phyloP scores from a whole-genome alignment of 1,140 invertebrate genomes.

The Akabosia matsudoensis region DNA sequence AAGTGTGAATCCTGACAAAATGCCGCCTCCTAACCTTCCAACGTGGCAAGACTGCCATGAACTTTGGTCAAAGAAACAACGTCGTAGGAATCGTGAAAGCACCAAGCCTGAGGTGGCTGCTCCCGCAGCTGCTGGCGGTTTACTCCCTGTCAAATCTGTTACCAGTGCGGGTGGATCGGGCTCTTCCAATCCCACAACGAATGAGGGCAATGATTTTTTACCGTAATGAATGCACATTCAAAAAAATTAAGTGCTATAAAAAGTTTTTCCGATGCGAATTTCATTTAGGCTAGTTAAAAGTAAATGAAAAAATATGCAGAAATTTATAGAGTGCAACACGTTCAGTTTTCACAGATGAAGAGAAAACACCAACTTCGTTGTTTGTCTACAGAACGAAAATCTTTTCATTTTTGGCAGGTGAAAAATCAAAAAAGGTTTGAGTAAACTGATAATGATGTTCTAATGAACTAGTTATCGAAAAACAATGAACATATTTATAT shows the following conservation, averaged over 20 bases:
- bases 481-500: neutral
- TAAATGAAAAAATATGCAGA: too few relatives aligned
- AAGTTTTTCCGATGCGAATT: neutral
- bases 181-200: conserved; percentile 29
- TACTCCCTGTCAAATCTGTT: conserved; percentile 45
- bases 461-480: neutral
- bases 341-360: neutral
- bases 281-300: neutral
- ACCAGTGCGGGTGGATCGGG: neutral
- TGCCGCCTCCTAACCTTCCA: conserved; percentile 77
- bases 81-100: conserved; percentile 73
- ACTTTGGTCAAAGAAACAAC: conserved; percentile 93
- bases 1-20: conserved; percentile 81
- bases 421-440: too few relatives aligned
- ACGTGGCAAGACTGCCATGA: conserved; percentile 99
- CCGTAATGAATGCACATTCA: neutral
- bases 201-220: conserved; percentile 19
- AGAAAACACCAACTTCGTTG: too few relatives aligned
- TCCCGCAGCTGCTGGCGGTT: conserved; percentile 51
- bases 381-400: too few relatives aligned
- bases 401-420: too few relatives aligned
- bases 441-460: too few relatives aligned
- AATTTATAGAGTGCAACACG: too few relatives aligned
- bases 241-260: neutral
- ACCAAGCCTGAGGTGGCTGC: conserved; percentile 58